Evolutionary conservation across 1,140 invertebrate species (phyloP), one percentile per base, ranked within the genome.

Genomic region (Dinothrombium tinctorium): DNA sequence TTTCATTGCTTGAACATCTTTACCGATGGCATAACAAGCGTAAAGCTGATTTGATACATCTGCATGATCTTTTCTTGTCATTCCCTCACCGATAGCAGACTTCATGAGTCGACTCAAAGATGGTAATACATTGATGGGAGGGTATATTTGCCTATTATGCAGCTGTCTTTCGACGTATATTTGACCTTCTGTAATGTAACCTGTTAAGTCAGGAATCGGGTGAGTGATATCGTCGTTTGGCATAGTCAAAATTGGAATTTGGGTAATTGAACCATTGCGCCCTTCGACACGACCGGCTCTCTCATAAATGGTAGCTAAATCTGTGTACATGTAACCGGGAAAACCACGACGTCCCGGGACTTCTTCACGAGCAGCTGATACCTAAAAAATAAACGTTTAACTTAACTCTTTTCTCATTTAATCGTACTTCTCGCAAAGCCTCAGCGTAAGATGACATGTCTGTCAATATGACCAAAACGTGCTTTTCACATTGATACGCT

Each of bases 371-470:
- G 89, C 89, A 53, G 89, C 89, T 5, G 86, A 94, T 29, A 72
- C 69, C 65, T 71, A 38, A 12, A 50, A 37, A 40, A 38, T 46
- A 17, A 46, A 19, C 9, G 19, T 14, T 21, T 32, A 33, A n/a
- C 33, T 33, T 9, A 2, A 19, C 8, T 17, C 2, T 37, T 19
- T 41, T n/a, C n/a, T 3, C 20, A 38, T 29, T 1, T 35, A 12
- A 26, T 45, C 43, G 42, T 51, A 90, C 84, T 65, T 92, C 86
- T 66, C 89, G 76, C 60, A 95, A 68, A 53, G 89, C 89, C 60
- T 95, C 89, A 49, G 89, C 89, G 56, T 96, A 95, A n/a, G 89
- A 95, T 33, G 82, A 90, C 89, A 96, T 96, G 59, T 96, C 89
- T 17, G 89, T 96, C 26, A 96, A 63, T 55, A 96, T 95, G 49